Evolutionary conservation across 2,113 vertebrate species (phyloP).

Genomic region (Theristicus caerulescens): DNA sequence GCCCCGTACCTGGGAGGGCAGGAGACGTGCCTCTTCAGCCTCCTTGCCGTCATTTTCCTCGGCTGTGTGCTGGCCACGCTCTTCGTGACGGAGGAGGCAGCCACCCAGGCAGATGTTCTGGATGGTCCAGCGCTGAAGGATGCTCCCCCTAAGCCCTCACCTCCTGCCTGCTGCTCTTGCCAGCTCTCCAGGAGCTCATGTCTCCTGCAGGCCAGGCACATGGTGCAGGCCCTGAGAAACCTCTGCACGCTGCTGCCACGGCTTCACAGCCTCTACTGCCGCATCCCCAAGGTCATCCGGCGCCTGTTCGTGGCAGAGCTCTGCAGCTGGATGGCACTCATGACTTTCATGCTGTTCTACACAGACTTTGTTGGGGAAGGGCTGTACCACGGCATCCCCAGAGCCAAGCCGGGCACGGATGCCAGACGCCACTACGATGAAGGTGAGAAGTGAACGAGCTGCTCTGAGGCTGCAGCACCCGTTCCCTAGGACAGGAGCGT

Average conservation of each 20-base stretch:
- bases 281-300: slow-evolving; percentile 75
- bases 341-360: slow-evolving; percentile 89
- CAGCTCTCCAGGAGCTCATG: background rate
- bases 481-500: accelerated
- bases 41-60: slow-evolving; percentile 82
- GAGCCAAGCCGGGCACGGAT: slow-evolving; percentile 77
- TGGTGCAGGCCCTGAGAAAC: background rate
- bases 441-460: slow-evolving; percentile 63
- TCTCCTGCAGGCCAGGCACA: background rate
- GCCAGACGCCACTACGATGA: slow-evolving; percentile 84
- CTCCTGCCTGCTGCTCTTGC: slow-evolving; percentile 39
- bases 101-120: background rate
- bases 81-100: slow-evolving; percentile 78
- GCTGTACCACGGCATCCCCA: slow-evolving; percentile 82
- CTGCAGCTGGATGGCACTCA: slow-evolving; percentile 88
- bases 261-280: slow-evolving; percentile 75
- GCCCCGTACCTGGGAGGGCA: slow-evolving; percentile 80
- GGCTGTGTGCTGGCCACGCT: slow-evolving; percentile 77
- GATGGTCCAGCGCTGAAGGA: background rate
- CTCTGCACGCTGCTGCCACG: slow-evolving; percentile 68
- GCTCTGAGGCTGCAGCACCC: background rate
- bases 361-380: slow-evolving; percentile 87
- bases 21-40: slow-evolving; percentile 82
- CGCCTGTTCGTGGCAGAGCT: slow-evolving; percentile 84
- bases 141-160: accelerated